These are phyloP conservation scores for Paraescarpia echinospica DNA, from an alignment of 1,140 invertebrate genomes.

Conservation along the genomic window DNA sequence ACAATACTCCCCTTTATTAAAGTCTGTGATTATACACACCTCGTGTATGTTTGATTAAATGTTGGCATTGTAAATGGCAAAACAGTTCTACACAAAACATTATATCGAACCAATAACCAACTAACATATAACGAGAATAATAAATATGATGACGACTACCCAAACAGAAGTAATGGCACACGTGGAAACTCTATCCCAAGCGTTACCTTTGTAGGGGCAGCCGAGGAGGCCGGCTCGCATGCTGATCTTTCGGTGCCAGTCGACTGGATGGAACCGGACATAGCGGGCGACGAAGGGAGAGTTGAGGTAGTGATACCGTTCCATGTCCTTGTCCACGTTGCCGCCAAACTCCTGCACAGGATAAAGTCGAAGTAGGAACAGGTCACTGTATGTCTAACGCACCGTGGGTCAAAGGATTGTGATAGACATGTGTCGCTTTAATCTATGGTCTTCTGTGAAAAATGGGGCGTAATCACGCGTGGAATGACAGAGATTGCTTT, in stretches of 20 bases:
- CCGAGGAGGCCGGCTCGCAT: conserved; percentile 63
- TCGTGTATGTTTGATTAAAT: too few relatives aligned
- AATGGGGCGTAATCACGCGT: neutral
- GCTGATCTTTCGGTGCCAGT: conserved; percentile 61
- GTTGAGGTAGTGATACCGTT: conserved; percentile 63
- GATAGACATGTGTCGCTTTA: neutral
- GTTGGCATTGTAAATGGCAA: too few relatives aligned
- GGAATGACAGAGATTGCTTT: neutral
- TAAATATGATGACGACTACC: too few relatives aligned
- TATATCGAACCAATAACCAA: too few relatives aligned
- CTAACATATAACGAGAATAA: too few relatives aligned
- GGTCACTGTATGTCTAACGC: neutral
- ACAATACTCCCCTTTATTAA: too few relatives aligned
- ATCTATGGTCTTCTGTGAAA: neutral
- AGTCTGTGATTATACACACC: too few relatives aligned
- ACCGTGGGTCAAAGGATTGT: neutral
- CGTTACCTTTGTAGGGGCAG: conserved; percentile 60
- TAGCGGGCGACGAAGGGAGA: conserved; percentile 62
- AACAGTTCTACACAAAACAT: too few relatives aligned
- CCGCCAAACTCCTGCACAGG: conserved; percentile 61
- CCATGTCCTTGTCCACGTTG: conserved; percentile 63
- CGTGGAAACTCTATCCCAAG: neutral
- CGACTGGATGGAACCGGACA: conserved; percentile 62
- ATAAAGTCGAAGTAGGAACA: neutral
- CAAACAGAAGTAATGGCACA: neutral